Evolutionary conservation across 2,113 vertebrate genomes (phyloP), one percentile per base, ranked within the genome.

Genomic region (Gobiocypris rarus): DNA sequence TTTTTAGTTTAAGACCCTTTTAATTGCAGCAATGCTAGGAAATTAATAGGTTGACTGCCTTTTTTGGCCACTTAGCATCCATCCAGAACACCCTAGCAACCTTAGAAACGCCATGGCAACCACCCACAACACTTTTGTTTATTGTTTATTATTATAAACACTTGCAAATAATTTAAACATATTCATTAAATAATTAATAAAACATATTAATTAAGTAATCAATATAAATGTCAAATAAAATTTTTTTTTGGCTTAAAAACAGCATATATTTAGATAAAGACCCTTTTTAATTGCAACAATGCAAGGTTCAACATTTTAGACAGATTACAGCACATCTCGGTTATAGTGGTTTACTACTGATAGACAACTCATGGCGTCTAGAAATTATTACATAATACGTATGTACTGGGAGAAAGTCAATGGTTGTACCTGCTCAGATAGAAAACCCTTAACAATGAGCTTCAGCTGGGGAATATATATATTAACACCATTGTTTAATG

Each of bases 401-500:
- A 86, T 81, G 19, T 22, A 76, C 85, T 73, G 56, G 74, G 31
- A 83, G n/a, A 84, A 63, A 65, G 19, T n/a, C n/a, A 65, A 48
- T n/a, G 54, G 78, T 56, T 28, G 17, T 54, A 19, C 17, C 2
- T 19, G 52, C 17, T 22, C 52, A 54, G 17, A 54, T 22, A 54
- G 38, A 43, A 67, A 65, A 81, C 43, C 48, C 58, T 22, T 82
- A 79, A 85, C 83, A 83, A 83, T 84, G 75, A 87, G 59, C 58
- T 69, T 17, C 61, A 26, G 74, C n/a, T 77, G 24, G 59, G 56
- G 71, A 87, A 43, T 54, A 31, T 78, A 24, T 75, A 56, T 56
- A 86, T 74, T 38, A 82, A 59, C 73, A 48, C 73, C 56, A 82
- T 83, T 82, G 79, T 67, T 84, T 85, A 87, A 89, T 76, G 71